These are phyloP conservation scores for Aphelocoma californica DNA, from an alignment of 2,797 vertebrate genomes.

Conservation along the genomic window DNA sequence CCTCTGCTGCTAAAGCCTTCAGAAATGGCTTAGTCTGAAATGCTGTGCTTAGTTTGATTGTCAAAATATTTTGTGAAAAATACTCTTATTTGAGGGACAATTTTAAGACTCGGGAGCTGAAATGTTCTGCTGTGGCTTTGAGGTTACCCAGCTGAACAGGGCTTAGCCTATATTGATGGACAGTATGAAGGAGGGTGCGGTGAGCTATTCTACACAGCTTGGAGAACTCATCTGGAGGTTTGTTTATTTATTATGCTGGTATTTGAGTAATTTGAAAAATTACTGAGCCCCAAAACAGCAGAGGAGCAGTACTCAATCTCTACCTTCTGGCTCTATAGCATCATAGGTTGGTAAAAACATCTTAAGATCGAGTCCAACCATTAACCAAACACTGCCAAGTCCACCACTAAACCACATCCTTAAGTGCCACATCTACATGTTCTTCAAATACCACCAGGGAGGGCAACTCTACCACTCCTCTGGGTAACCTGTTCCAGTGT, in stretches of 20 bases:
- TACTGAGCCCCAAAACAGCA: not conserved
- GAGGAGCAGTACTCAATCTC: not conserved
- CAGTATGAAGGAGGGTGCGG: not conserved
- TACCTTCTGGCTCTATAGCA: not conserved
- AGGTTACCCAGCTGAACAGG: not conserved
- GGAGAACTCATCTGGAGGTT: not conserved
- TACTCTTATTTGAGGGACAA: accelerated
- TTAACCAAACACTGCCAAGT: not conserved
- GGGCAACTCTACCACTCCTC: not conserved
- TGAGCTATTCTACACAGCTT: not conserved
- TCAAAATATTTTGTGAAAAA: not conserved
- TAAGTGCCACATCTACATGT: accelerated
- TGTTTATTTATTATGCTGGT: not conserved
- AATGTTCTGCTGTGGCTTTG: not conserved
- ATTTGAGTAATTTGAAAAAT: not conserved
- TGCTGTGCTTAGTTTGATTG: not conserved
- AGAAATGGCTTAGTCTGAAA: not conserved
- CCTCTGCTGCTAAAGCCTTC: not conserved
- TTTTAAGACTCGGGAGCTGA: not conserved
- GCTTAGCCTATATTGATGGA: not conserved
- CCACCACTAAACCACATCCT: not conserved
- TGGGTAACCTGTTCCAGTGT: not conserved
- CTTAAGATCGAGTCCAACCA: accelerated
- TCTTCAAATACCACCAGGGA: not conserved
- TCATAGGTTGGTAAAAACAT: not conserved